Evolutionary conservation across 2,797 vertebrate genomes (phyloP).

Genomic region (Halcyon chelicuti): DNA sequence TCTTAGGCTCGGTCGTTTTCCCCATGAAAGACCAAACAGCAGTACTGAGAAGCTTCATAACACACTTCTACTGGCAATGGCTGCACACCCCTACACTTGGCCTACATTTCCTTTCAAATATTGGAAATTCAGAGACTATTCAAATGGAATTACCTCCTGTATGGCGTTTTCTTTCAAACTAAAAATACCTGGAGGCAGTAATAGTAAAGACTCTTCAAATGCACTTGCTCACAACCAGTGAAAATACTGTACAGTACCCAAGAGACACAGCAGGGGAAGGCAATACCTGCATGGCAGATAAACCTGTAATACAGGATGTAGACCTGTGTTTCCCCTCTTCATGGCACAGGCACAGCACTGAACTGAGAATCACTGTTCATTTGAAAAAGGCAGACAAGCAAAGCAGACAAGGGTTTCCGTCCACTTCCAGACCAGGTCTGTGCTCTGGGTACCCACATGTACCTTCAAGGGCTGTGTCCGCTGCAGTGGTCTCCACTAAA

Average conservation of each 20-base stretch:
- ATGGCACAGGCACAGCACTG: neutral
- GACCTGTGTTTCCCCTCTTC: neutral
- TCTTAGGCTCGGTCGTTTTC: neutral
- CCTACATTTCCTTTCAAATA: neutral
- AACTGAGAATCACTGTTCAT: neutral
- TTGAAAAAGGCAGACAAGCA: neutral
- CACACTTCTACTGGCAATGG: neutral
- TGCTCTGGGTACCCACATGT: neutral
- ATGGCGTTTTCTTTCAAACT: neutral
- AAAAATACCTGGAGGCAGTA: neutral
- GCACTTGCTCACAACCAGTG: neutral
- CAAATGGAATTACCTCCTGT: neutral
- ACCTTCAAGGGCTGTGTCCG: constrained; percentile 97
- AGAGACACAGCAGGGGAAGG: neutral
- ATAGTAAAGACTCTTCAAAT: neutral
- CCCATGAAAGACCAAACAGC: neutral
- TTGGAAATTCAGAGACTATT: neutral
- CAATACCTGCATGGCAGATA: neutral
- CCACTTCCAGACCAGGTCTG: neutral
- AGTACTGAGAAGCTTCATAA: neutral
- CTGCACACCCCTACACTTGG: neutral
- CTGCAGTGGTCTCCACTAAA: constrained; percentile 92
- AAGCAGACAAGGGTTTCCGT: neutral
- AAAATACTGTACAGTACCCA: neutral
- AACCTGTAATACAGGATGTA: neutral